phyloP scores from a whole-genome alignment of 2,888 invertebrate species.

The Nomada ferruginata region DNA sequence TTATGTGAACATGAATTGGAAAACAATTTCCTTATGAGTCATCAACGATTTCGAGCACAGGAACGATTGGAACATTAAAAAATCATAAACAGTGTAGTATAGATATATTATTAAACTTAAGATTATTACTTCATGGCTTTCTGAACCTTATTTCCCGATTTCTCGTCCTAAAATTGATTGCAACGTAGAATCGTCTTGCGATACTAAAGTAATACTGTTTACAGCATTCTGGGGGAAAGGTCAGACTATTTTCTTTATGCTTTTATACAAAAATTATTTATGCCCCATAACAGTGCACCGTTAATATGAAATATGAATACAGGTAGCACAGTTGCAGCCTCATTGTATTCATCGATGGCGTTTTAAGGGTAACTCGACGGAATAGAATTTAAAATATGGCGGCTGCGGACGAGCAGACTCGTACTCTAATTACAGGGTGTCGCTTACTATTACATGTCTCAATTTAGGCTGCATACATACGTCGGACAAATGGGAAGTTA shows the following conservation, averaged over 20 bases:
- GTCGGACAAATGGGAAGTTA: slow-evolving; percentile 70
- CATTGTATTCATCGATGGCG: slow-evolving; percentile 28
- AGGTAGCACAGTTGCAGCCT: slow-evolving; percentile 31
- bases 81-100: neutral
- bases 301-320: slow-evolving; percentile 49
- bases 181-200: no score
- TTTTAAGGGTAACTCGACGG: slow-evolving; percentile 52
- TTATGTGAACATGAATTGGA: no score
- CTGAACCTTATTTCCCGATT: no score
- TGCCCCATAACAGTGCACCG: neutral
- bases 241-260: no score
- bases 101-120: no score
- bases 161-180: no score
- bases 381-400: slow-evolving; percentile 71
- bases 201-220: no score
- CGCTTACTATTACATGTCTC: slow-evolving; percentile 48
- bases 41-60: no score
- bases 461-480: slow-evolving; percentile 43
- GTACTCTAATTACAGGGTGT: slow-evolving; percentile 69
- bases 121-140: no score
- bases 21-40: no score
- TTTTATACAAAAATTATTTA: neutral
- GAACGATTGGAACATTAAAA: neutral
- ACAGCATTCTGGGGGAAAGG: no score
- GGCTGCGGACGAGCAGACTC: slow-evolving; percentile 42